Conservation (phyloP, 2,797 vertebrate species). For the Sciurus carolinensis region DNA sequence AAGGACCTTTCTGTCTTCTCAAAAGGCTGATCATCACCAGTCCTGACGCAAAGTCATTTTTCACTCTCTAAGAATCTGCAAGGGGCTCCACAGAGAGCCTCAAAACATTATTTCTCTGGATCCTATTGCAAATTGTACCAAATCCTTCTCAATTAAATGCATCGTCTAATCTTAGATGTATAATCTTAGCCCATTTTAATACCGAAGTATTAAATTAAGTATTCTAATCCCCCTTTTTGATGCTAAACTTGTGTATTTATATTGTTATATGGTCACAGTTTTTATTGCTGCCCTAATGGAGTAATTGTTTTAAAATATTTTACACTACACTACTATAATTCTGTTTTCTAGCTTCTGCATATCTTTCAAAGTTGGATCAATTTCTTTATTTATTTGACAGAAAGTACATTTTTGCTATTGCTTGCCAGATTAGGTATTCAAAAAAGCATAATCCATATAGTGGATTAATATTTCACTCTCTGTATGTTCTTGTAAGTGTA, state of each 20-base stretch:
- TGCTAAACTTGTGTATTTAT: neutral
- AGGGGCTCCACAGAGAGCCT: neutral
- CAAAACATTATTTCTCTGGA: neutral
- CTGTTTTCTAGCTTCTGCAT: neutral
- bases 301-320: neutral
- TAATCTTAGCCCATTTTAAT: neutral
- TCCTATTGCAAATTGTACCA: neutral
- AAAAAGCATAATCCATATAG: neutral
- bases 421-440: neutral
- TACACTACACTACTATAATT: neutral
- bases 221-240: neutral
- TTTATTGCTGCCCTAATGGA: neutral
- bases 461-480: neutral
- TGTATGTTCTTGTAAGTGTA: neutral
- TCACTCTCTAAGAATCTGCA: neutral
- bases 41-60: slow-evolving; percentile 45
- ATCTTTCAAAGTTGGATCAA: neutral
- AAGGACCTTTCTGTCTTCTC: neutral
- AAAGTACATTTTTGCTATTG: neutral
- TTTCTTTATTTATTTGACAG: neutral
- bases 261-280: neutral
- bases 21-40: neutral
- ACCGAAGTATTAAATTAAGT: neutral
- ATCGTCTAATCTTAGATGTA: neutral
- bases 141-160: neutral